These are phyloP conservation scores for Bombus superbus DNA, from an alignment of 1,140 invertebrate genomes.

Conservation along the genomic window DNA sequence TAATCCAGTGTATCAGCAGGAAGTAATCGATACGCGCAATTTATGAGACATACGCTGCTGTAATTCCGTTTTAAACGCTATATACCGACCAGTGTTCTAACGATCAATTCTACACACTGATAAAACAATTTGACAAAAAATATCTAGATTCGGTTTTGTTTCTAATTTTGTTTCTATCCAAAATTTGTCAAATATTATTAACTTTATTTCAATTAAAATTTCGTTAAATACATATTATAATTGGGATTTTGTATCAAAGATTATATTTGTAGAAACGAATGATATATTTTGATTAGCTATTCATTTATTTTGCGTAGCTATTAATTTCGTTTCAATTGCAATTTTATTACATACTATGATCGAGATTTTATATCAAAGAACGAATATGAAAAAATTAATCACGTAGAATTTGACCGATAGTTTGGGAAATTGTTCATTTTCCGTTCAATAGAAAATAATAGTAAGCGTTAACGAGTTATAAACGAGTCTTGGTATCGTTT, in stretches of 20 bases:
- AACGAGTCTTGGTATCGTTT: constrained; percentile 6
- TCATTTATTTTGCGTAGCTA: neutral
- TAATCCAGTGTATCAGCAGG: neutral
- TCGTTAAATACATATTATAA: neutral
- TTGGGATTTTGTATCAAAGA: neutral
- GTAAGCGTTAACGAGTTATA: neutral
- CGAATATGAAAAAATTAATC: too few relatives aligned
- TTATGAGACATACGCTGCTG: neutral
- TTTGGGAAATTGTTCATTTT: too few relatives aligned
- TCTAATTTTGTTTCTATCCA: too few relatives aligned
- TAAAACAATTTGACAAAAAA: neutral
- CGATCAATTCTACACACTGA: neutral
- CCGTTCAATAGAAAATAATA: neutral
- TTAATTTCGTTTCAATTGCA: neutral
- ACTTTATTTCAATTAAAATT: neutral
- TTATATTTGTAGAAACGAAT: too few relatives aligned
- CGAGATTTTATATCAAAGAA: neutral
- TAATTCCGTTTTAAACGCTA: neutral
- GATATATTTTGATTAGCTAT: too few relatives aligned
- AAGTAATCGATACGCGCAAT: constrained; percentile 18
- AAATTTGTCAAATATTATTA: neutral
- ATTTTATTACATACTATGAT: neutral
- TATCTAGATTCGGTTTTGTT: neutral
- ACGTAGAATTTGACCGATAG: too few relatives aligned
- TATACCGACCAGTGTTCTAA: neutral